A percentile compares a stretch with the other conserved stretches of the same genome.
phyloP scores from a whole-genome alignment of 2,113 vertebrate species.

The Albula goreensis region DNA sequence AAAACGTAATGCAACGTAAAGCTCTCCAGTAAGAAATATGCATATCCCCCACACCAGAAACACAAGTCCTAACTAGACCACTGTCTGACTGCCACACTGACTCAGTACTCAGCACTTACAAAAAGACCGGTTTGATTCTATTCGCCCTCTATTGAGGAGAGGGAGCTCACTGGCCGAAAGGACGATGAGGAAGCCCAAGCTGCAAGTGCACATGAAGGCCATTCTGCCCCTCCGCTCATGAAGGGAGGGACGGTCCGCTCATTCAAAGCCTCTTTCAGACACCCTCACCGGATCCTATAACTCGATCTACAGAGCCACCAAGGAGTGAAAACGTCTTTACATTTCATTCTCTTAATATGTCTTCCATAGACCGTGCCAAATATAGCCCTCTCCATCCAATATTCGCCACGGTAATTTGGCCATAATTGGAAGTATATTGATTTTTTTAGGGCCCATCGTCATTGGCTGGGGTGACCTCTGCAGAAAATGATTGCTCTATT shows the following conservation, averaged over 20 bases:
- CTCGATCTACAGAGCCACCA: slow-evolving; percentile 42
- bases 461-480: slow-evolving; percentile 71
- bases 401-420: slow-evolving; percentile 37
- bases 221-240: neutral
- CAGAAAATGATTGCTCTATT: slow-evolving; percentile 77
- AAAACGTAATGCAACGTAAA: no score
- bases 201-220: no score
- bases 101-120: no score
- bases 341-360: slow-evolving; percentile 49
- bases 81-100: no score
- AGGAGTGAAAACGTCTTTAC: slow-evolving; percentile 47
- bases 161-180: neutral
- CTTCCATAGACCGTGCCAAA: slow-evolving; percentile 42
- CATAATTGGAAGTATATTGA: slow-evolving; percentile 71
- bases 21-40: no score
- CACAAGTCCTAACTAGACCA: no score
- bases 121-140: neutral
- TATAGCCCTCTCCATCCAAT: slow-evolving; percentile 34
- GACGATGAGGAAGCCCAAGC: neutral
- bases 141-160: neutral
- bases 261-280: neutral
- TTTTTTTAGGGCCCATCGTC: slow-evolving; percentile 62
- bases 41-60: no score
- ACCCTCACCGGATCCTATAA: slow-evolving; percentile 45
- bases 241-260: neutral